Evolutionary conservation across 2,888 invertebrate genomes (phyloP), one percentile per base, ranked within the genome.

Genomic region (Epiblema foenella): DNA sequence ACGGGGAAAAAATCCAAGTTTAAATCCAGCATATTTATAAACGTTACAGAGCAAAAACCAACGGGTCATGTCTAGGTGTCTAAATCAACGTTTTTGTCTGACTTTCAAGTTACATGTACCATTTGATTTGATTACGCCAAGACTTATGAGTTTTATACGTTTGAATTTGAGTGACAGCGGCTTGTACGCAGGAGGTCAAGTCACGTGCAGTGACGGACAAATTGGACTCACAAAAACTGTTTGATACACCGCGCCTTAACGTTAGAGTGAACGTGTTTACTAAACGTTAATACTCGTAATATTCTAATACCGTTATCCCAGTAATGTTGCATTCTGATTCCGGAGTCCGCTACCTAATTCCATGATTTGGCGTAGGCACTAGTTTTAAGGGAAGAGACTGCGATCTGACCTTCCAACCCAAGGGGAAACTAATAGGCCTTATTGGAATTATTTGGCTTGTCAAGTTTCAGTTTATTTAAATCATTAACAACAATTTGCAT

Each of bases 191-290:
- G 49, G 17, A 29, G 66, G 58, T 46, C 56, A 24, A 60, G 66
- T 71, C 71, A 62, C 62, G 71, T 56, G 51, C 71, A 17, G 17
- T 75, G 76, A 75, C 75, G 72, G 75, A 57, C 72, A 74, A 75
- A 75, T 76, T 71, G 63, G 56, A 68, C 42, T 51, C 54, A 73
- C 52, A 74, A 75, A 72, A 75, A 74, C 33, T 72, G 65, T 73
- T 62, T 72, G 73, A 75, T 72, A 72, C 63, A 37, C 68, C 49
- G 52, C 68, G 56, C 17, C 59, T 56, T 62, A 18, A 59, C 59
- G 4, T 65, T n/a, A 52, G 57, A 57, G 68, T 12, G 49, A 68
- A 42, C 29, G 63, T 39, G 33, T 58, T 42, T 18, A 54, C 9
- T 29, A 62, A 62, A 42, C 33, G 24, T 10, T n/a, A 15, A 15